Base-by-base conservation (phyloP, 2,797 vertebrate species). In the Heterohyrax brucei region DNA sequence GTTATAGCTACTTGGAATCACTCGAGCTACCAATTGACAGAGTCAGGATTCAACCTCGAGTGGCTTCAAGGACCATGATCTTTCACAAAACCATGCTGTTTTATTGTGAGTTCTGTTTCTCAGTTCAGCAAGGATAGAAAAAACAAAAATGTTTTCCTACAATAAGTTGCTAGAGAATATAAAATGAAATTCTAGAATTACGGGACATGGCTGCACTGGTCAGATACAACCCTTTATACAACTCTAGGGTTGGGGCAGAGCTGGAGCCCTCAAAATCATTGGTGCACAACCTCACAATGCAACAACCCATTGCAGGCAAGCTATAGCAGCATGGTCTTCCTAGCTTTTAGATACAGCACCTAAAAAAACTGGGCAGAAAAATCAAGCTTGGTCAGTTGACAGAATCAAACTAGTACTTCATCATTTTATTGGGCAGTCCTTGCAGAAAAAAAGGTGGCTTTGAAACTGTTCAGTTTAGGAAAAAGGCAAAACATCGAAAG, bases 71-170 rank as follows among this genome's bases (percentile, higher is more conserved):
- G 24, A 59, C 77, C 33, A 59, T 64, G 10, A 56, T 72, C 56
- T 85, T 84, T 84, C n/a, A 92, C 22, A 82, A 89, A 95, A 48
- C 33, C 19, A 13, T 64, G 30, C 7, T 90, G 26, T 89, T n/a
- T 81, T 70, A 76, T 81, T 33, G 73, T n/a, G 66, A 22, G 5
- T 59, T 1, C 30, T 82, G 7, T 33, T 77, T 16, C 66, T 21
- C 28, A 87, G 59, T 8, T 89, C 22, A 75, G 28, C 30, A 78
- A n/a, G 30, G 28, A 9, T 5, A 16, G 19, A 22, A 61, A 61
- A 46, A 22, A 61, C 44, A 46, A 85, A 83, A n/a, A 59, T 0
- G 64, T 62, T 91, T 30, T 61, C 1, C 16, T 75, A 68, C 50
- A 87, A 2, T 83, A 83, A 78, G 22, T 56, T 39, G 26, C 33